These are phyloP conservation scores for Madoqua kirkii DNA, from an alignment of 2,113 vertebrate species.

Conservation along the genomic window DNA sequence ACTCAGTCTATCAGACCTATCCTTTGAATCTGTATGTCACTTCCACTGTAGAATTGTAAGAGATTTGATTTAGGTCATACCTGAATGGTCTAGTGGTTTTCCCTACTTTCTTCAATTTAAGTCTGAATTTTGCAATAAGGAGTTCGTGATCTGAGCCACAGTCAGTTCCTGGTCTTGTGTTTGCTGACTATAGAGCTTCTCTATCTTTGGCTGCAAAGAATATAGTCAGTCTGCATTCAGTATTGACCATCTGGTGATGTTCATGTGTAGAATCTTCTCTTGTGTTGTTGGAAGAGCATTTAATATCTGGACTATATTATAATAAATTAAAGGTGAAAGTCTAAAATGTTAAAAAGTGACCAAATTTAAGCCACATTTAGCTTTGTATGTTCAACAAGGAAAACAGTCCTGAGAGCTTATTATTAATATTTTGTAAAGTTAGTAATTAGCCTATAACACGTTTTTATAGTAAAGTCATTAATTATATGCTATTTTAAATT, in stretches of 20 bases:
- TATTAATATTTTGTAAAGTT: background rate
- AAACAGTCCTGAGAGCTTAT: background rate
- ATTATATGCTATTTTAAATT: background rate
- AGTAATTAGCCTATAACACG: background rate
- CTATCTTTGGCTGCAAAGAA: background rate
- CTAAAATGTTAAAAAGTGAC: background rate
- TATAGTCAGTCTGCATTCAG: background rate
- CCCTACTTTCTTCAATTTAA: background rate
- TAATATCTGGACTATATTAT: background rate
- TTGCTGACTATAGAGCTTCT: background rate
- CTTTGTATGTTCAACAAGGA: background rate
- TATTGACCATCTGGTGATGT: background rate
- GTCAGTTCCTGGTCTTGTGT: background rate
- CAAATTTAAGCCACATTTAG: background rate
- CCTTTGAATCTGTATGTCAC: background rate
- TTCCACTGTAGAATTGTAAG: background rate
- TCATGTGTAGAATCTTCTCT: background rate
- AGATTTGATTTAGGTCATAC: background rate
- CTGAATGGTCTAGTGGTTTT: background rate
- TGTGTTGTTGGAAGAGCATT: background rate
- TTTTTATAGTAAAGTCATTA: background rate
- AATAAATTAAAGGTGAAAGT: background rate
- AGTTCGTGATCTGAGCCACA: background rate
- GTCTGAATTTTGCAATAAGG: background rate
- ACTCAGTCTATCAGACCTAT: background rate